Evolutionary conservation across 1,140 invertebrate species (phyloP).

Genomic region (Saccostrea glomerata): DNA sequence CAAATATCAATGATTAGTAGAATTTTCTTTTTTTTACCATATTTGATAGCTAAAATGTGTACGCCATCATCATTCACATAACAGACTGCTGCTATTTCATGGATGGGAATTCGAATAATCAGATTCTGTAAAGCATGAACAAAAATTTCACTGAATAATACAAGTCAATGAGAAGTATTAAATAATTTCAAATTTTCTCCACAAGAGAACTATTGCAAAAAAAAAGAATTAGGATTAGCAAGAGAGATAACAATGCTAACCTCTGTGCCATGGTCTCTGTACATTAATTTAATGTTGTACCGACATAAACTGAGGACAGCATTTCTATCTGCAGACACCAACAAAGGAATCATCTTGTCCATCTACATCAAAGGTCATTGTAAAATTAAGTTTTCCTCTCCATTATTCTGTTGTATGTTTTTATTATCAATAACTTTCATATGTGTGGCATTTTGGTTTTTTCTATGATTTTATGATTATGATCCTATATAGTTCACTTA

Average conservation of each 20-base stretch:
- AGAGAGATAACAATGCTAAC: not conserved
- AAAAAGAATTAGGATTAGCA: not conserved
- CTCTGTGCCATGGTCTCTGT: not conserved
- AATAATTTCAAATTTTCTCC: not conserved
- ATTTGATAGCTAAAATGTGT: slow-evolving; percentile 76
- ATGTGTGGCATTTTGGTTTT: too few relatives aligned
- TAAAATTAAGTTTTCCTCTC: not conserved
- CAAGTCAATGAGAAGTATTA: not conserved
- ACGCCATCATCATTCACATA: slow-evolving; percentile 77
- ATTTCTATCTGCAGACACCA: slow-evolving; percentile 64
- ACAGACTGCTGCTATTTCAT: slow-evolving; percentile 78
- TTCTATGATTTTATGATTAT: too few relatives aligned
- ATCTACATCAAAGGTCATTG: slow-evolving; percentile 63
- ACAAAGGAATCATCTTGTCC: slow-evolving; percentile 69
- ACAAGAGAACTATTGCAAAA: not conserved
- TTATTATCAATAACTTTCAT: not conserved
- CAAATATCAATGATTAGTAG: not conserved
- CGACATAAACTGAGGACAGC: slow-evolving; percentile 73
- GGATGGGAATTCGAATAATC: slow-evolving; percentile 71
- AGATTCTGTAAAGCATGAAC: not conserved
- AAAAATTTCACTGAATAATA: not conserved
- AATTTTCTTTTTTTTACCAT: slow-evolving; percentile 66
- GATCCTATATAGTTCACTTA: too few relatives aligned
- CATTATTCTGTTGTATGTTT: not conserved
- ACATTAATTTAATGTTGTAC: slow-evolving; percentile 71